Conservation (phyloP, 2,113 vertebrate species). For the Mus pahari region DNA sequence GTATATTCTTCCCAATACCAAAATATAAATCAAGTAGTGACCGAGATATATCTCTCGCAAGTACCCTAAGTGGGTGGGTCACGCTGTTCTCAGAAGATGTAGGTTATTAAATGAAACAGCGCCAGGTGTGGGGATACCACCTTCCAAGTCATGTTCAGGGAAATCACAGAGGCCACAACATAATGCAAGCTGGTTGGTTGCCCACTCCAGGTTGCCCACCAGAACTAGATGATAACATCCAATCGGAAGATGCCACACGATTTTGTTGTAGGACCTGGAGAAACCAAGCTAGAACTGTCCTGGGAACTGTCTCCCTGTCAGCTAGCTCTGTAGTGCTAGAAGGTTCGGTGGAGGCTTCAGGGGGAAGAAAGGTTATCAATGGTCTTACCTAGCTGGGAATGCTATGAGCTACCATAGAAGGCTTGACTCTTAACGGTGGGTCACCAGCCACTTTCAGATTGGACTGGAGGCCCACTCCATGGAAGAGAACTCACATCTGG, state of each 20-base stretch:
- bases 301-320: neutral
- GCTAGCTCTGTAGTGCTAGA: neutral
- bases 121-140: neutral
- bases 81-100: neutral
- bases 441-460: neutral
- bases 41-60: neutral
- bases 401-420: neutral
- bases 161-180: neutral
- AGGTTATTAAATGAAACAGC: neutral
- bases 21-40: neutral
- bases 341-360: neutral
- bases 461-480: neutral
- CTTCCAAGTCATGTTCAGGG: neutral
- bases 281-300: neutral
- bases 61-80: neutral
- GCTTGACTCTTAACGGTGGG: neutral
- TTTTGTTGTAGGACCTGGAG: neutral
- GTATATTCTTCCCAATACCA: neutral
- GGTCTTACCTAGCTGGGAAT: neutral
- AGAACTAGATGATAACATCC: neutral
- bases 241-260: neutral
- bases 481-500: neutral
- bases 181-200: too few species aligned
- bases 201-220: too few species aligned
- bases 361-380: neutral